Evolutionary conservation across 1,140 invertebrate genomes (phyloP).

Genomic region (Lordiphosa collinella): DNA sequence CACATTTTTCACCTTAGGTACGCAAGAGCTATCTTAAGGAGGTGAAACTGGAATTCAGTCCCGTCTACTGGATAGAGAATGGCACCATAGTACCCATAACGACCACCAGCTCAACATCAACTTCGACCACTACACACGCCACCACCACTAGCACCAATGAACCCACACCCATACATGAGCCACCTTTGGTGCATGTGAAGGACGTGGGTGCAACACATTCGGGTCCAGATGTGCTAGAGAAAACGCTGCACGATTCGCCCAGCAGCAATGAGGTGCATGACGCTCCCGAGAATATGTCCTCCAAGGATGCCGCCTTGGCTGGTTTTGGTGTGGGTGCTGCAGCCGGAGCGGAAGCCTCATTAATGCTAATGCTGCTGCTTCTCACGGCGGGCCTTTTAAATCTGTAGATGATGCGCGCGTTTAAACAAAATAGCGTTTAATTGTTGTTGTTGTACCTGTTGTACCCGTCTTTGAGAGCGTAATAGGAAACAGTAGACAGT

Average conservation of each 20-base stretch:
- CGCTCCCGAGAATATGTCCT: slow-evolving; percentile 67
- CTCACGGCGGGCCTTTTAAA: slow-evolving; percentile 28
- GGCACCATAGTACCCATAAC: slow-evolving; percentile 88
- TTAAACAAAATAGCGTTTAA: slow-evolving; percentile 57
- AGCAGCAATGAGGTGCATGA: slow-evolving; percentile 60
- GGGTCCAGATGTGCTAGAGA: slow-evolving; percentile 66
- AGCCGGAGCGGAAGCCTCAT: slow-evolving; percentile 3
- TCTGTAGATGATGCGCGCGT: slow-evolving; percentile 49
- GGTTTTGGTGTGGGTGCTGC: slow-evolving; percentile 44
- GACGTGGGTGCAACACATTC: slow-evolving; percentile 60
- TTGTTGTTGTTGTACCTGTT: slow-evolving; percentile 80
- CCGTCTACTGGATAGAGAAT: slow-evolving; percentile 87
- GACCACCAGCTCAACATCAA: slow-evolving; percentile 86
- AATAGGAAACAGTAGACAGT: background rate
- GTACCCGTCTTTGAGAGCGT: slow-evolving; percentile 73
- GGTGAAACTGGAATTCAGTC: slow-evolving; percentile 84
- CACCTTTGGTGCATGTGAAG: slow-evolving; percentile 69
- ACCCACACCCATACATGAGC: slow-evolving; percentile 76
- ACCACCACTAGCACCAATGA: slow-evolving; percentile 81
- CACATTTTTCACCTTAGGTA: slow-evolving; percentile 36
- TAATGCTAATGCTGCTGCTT: slow-evolving; percentile 21
- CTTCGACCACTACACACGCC: slow-evolving; percentile 84
- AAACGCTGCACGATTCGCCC: slow-evolving; percentile 63
- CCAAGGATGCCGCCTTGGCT: slow-evolving; percentile 56
- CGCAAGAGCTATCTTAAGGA: slow-evolving; percentile 84